Evolutionary conservation across 2,113 vertebrate species (phyloP), one percentile per base, ranked within the genome.

Genomic region (Picathartes gymnocephalus): DNA sequence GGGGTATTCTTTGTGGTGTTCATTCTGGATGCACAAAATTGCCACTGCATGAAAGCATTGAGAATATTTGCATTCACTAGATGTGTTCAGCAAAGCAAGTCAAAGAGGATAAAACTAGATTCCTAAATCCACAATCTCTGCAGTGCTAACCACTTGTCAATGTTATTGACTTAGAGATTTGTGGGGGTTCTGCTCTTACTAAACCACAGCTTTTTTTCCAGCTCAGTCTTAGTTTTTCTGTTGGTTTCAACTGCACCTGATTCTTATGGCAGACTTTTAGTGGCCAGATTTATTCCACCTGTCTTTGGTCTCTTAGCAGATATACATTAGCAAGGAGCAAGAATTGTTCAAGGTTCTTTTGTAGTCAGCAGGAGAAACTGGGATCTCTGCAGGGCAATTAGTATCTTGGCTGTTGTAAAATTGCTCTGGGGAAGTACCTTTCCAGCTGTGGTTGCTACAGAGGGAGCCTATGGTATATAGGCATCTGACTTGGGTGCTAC

Each of bases 381-480:
- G 35, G 56, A 21, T 35, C 4, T 81, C 40, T 85, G 17, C 10
- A 20, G 35, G 71, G 37, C 12, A 72, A 14, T 57, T 65, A 14
- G 28, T 65, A 40, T 12, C 15, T 58, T 58, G 35, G 24, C 24
- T 72, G 22, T 23, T 58, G 24, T 45, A 56, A 80, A 82, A 76
- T n/a, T 51, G 28, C 42, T 73, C 22, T 60, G 28, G 53, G 39
- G 27, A 82, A 85, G 27, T 31, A 15, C 3, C 14, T 90, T 66
- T 74, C 25, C 40, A 42, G 21, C 39, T 81, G 39, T 64, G 18
- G 19, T 39, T 45, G 48, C 60, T 45, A 27, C 24, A 15, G 62
- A 72, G n/a, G 0, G 3, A 93, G 20, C 13, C 11, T 37, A 0
- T 64, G 35, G 19, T 37, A 10, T 13, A 7, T 9, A n/a, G 30